Percentiles rank a stretch among this genome's conserved stretches.
Conservation (phyloP, 2,888 invertebrate species). For the Stenolophus ochropezus region DNA sequence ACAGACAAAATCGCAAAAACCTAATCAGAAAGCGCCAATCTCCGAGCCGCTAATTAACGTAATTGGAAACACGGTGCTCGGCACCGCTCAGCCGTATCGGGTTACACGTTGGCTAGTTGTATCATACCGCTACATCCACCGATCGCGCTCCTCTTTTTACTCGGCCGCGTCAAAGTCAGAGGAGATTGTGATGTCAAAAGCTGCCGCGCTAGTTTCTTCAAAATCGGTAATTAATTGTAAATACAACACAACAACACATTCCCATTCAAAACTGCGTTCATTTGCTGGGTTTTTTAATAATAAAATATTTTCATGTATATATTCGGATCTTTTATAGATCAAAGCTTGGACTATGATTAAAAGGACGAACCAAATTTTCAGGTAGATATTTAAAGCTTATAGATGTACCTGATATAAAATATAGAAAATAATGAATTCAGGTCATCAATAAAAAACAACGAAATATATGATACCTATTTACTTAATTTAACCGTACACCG, state of each 20-base stretch:
- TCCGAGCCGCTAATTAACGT: constrained; percentile 55
- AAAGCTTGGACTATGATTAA: too few relatives aligned
- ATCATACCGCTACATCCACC: not conserved
- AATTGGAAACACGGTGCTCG: constrained; percentile 54
- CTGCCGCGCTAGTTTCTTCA: not conserved
- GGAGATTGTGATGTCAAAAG: constrained; percentile 32
- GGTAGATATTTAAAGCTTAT: too few relatives aligned
- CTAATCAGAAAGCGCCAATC: constrained; percentile 59
- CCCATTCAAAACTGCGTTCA: too few relatives aligned
- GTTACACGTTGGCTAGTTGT: constrained; percentile 22
- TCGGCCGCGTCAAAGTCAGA: constrained; percentile 19
- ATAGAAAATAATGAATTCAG: too few relatives aligned
- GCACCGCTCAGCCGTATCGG: constrained; percentile 53
- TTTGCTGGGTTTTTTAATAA: too few relatives aligned
- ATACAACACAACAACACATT: not conserved
- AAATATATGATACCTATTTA: too few relatives aligned
- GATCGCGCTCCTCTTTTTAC: constrained; percentile 18
- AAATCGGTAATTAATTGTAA: not conserved
- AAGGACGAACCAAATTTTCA: too few relatives aligned
- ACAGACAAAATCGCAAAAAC: constrained; percentile 41
- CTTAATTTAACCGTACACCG: too few relatives aligned
- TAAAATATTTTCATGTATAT: too few relatives aligned
- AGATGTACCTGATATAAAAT: too few relatives aligned
- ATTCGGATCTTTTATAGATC: too few relatives aligned
- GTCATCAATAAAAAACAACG: too few relatives aligned